A percentile compares a stretch with the other conserved stretches of the same genome.
Evolutionary conservation across 1,140 invertebrate genomes (phyloP).

Genomic region (Limonius californicus): DNA sequence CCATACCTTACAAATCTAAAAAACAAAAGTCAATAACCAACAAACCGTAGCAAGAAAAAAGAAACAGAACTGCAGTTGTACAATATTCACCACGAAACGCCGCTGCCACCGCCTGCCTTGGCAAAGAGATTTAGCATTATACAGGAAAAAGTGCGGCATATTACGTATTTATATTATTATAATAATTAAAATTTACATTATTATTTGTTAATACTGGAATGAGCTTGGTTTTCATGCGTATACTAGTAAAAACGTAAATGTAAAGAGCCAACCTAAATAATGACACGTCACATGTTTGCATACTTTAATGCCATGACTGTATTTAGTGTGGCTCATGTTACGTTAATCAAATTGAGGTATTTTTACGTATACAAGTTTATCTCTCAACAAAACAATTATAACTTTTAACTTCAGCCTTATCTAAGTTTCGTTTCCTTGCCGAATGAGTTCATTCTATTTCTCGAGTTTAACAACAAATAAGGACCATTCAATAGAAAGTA

Average conservation of each 20-base stretch:
- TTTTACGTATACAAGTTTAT: slow-evolving; percentile 47
- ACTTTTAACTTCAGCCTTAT: slow-evolving; percentile 20
- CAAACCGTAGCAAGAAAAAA: neutral
- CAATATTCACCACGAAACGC: neutral
- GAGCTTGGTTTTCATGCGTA: slow-evolving; percentile 34
- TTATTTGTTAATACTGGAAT: slow-evolving; percentile 43
- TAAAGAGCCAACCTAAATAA: neutral
- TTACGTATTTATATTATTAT: slow-evolving; percentile 18
- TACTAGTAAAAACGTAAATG: slow-evolving; percentile 18
- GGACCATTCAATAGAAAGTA: too few relatives aligned
- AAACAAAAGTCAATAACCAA: neutral
- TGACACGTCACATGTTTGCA: neutral
- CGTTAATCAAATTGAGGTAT: slow-evolving; percentile 41
- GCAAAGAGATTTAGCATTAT: slow-evolving; percentile 4
- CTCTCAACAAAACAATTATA: slow-evolving; percentile 14
- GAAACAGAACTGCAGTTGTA: slow-evolving; percentile 18
- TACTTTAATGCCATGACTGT: neutral
- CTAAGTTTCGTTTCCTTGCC: neutral
- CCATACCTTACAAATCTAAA: slow-evolving; percentile 1
- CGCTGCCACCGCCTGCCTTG: slow-evolving; percentile 3
- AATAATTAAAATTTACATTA: slow-evolving; percentile 26
- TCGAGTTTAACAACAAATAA: too few relatives aligned
- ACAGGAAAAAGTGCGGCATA: slow-evolving; percentile 3
- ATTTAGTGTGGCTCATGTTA: neutral
- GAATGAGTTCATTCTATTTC: neutral